Conservation (phyloP, 35 echinoderm and acorn worm genomes). For the Stichopus chloronotus region DNA sequence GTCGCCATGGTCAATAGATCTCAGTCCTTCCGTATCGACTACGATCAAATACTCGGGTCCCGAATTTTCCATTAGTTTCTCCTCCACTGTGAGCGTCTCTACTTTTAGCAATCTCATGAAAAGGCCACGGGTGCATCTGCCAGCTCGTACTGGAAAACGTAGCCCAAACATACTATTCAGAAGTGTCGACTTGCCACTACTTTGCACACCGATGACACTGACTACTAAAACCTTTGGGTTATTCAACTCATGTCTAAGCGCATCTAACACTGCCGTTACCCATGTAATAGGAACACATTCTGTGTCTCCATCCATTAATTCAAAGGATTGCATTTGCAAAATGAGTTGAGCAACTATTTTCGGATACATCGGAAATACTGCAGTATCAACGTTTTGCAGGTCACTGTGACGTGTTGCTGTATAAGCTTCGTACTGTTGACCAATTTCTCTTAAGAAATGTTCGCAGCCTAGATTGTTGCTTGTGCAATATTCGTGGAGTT, state of each 20-base stretch:
- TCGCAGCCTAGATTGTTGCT: constrained; percentile 11
- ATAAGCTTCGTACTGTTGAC: constrained; percentile 10
- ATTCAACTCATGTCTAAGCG: not conserved
- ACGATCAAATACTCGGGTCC: constrained; percentile 50
- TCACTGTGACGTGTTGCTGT: not conserved
- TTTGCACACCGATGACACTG: constrained; percentile 45
- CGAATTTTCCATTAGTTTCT: not conserved
- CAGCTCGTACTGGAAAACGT: constrained; percentile 51
- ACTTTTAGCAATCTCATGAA: constrained; percentile 4
- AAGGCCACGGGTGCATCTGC: constrained; percentile 45
- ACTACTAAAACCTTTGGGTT: not conserved
- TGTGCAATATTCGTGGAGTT: not conserved
- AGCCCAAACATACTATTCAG: constrained; percentile 56
- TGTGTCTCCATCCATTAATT: constrained; percentile 46
- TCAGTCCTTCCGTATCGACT: constrained; percentile 58
- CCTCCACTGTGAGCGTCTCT: not conserved
- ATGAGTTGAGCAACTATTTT: not conserved
- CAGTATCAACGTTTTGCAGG: not conserved
- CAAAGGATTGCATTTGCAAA: not conserved
- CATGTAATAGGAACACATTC: not conserved
- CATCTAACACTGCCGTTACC: not conserved
- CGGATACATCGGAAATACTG: not conserved
- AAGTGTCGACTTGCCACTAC: constrained; percentile 55
- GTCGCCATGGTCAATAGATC: constrained; percentile 31
- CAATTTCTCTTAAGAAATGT: constrained; percentile 33